Percentiles rank a stretch among this genome's conserved stretches.
Conservation (phyloP, 2,113 vertebrate species). For the Phrynosoma blainvillii region DNA sequence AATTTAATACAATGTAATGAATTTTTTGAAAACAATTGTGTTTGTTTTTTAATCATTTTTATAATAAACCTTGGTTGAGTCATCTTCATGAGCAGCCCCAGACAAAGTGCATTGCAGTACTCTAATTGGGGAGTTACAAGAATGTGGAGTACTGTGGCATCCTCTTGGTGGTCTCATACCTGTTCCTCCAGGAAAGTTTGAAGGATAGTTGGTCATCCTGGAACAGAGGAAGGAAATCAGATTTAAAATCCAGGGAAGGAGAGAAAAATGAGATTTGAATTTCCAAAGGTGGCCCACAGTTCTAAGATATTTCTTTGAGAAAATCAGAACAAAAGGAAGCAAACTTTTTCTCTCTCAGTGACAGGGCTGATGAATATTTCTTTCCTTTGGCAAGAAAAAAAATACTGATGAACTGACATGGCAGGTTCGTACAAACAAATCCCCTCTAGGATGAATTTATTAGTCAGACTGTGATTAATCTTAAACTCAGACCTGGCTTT, state of each 20-base stretch:
- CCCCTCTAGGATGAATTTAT: conserved; percentile 65
- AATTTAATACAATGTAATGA: no score
- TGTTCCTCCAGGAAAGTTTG: not conserved
- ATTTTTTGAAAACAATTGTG: no score
- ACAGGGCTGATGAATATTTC: conserved; percentile 65
- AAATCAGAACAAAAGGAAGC: conserved; percentile 7
- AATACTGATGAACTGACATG: conserved; percentile 68
- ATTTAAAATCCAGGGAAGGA: not conserved
- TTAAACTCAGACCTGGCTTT: conserved; percentile 33
- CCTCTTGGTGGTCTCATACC: not conserved
- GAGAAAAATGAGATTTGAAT: not conserved
- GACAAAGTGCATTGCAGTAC: not conserved
- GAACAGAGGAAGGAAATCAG: not conserved
- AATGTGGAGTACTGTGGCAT: conserved; percentile 7
- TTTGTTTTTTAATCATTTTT: no score
- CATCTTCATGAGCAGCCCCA: not conserved
- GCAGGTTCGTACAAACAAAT: conserved; percentile 72
- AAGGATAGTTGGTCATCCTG: not conserved
- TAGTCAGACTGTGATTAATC: conserved; percentile 67
- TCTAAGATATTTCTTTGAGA: not conserved
- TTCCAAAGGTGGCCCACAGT: not conserved
- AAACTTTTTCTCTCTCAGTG: conserved; percentile 47
- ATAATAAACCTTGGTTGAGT: not conserved
- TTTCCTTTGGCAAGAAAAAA: conserved; percentile 63
- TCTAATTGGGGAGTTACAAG: not conserved